phyloP scores from a whole-genome alignment of 2,113 vertebrate genomes.

The Pelecanus crispus region DNA sequence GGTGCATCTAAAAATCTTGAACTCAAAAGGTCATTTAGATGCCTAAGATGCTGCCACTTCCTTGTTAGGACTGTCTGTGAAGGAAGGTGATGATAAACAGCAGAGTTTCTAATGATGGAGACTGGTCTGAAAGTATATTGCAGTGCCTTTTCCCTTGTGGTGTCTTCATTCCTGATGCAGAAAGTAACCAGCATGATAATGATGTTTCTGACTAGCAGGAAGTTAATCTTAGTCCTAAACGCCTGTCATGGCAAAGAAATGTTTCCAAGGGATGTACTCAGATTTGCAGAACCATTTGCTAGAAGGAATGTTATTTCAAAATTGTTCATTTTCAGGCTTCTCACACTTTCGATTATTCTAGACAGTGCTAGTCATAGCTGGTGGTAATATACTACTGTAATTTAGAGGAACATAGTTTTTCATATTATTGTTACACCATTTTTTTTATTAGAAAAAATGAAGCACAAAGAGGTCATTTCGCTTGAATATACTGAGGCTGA shows the following conservation, averaged over 20 bases:
- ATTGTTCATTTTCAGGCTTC: background rate
- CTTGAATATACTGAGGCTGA: background rate
- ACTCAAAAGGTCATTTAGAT: background rate
- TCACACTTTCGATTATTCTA: background rate
- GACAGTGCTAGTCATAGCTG: background rate
- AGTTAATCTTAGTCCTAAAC: conserved; percentile 37
- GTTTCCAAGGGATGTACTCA: background rate
- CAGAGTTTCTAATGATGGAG: background rate
- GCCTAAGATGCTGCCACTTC: background rate
- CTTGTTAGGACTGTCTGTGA: background rate
- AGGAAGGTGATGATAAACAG: background rate
- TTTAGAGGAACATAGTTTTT: background rate
- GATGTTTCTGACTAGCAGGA: background rate
- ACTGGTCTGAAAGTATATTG: background rate
- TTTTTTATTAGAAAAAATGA: background rate
- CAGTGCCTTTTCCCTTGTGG: background rate
- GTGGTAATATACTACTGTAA: background rate
- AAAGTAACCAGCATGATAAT: background rate
- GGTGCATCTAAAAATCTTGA: background rate
- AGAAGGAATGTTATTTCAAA: background rate
- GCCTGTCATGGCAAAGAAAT: background rate
- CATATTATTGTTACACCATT: background rate
- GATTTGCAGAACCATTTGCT: background rate
- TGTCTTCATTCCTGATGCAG: background rate
- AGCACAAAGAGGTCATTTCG: background rate